Evolutionary conservation across 1,140 invertebrate species (phyloP).

Genomic region (Drosophila lowei): DNA sequence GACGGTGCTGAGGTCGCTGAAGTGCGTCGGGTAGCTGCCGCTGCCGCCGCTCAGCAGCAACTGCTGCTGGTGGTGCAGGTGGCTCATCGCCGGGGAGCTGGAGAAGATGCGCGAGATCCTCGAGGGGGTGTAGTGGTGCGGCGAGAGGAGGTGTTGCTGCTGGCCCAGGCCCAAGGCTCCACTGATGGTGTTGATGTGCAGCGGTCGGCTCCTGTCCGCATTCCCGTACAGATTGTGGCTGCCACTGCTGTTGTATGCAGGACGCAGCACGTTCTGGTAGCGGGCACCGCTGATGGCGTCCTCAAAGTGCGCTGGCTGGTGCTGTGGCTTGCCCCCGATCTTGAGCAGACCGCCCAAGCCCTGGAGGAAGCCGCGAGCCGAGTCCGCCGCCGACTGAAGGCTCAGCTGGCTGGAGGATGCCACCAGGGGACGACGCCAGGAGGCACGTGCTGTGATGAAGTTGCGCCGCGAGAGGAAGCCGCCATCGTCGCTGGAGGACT

Average conservation of each 20-base stretch:
- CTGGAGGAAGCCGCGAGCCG: constrained; percentile 71
- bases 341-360: constrained; percentile 68
- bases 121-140: constrained; percentile 78
- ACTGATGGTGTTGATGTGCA: constrained; percentile 80
- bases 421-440: constrained; percentile 87
- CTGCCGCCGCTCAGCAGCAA: constrained; percentile 21
- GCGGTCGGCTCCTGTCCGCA: constrained; percentile 54
- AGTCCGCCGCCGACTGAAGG: constrained; percentile 84
- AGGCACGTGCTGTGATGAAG: constrained; percentile 84
- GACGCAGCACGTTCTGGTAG: constrained; percentile 72
- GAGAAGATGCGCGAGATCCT: constrained; percentile 86
- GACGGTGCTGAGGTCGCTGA: constrained; percentile 94
- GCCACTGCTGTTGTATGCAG: constrained; percentile 55
- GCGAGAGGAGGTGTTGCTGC: constrained; percentile 68
- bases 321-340: constrained; percentile 57
- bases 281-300: constrained; percentile 58
- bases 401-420: constrained; percentile 88
- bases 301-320: constrained; percentile 27
- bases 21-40: constrained; percentile 85
- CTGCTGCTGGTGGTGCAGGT: constrained; percentile 75
- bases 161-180: constrained; percentile 55
- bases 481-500: constrained; percentile 91
- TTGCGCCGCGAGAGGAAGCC: constrained; percentile 87
- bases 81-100: constrained; percentile 86
- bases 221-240: constrained; percentile 54